These are phyloP conservation scores for Acanthopagrus latus DNA, from an alignment of 2,797 vertebrate species.

Conservation along the genomic window DNA sequence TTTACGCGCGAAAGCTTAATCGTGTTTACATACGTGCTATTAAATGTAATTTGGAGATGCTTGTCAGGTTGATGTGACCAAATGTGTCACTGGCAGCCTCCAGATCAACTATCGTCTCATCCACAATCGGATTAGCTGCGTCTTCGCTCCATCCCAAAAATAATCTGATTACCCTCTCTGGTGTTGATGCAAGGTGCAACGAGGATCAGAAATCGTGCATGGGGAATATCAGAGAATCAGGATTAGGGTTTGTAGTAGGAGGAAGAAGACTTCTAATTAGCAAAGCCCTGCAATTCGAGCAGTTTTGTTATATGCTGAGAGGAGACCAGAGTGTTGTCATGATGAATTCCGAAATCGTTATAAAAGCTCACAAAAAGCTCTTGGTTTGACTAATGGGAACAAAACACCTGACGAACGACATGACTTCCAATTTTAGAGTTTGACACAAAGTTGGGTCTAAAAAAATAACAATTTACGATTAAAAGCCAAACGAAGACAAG, in stretches of 20 bases:
- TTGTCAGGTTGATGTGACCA: conserved; percentile 8
- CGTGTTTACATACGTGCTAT: conserved; percentile 26
- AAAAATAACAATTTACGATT: conserved; percentile 28
- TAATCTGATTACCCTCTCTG: conserved; percentile 40
- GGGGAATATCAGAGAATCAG: conserved; percentile 40
- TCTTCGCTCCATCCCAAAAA: conserved; percentile 32
- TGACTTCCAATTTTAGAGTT: conserved; percentile 7
- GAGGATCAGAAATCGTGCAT: conserved; percentile 9
- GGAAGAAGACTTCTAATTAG: conserved; percentile 52
- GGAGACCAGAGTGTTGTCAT: conserved; percentile 32
- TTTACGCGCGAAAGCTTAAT: conserved; percentile 15
- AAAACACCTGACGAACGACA: conserved; percentile 26
- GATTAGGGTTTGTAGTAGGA: conserved; percentile 45
- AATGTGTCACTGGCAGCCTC: conserved; percentile 21
- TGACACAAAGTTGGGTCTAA: conserved; percentile 23
- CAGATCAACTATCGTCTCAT: conserved; percentile 20
- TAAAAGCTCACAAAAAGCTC: conserved; percentile 16
- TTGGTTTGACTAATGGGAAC: conserved; percentile 31
- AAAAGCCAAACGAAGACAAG: conserved; percentile 30
- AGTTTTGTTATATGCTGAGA: conserved; percentile 37
- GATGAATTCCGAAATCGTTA: conserved; percentile 34
- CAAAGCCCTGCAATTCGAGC: conserved; percentile 8
- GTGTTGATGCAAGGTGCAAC: conserved; percentile 8
- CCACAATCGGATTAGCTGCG: conserved; percentile 29
- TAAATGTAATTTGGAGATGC: conserved; percentile 26